Base-by-base conservation (phyloP, 2,113 vertebrate genomes). In the Strix uralensis region DNA sequence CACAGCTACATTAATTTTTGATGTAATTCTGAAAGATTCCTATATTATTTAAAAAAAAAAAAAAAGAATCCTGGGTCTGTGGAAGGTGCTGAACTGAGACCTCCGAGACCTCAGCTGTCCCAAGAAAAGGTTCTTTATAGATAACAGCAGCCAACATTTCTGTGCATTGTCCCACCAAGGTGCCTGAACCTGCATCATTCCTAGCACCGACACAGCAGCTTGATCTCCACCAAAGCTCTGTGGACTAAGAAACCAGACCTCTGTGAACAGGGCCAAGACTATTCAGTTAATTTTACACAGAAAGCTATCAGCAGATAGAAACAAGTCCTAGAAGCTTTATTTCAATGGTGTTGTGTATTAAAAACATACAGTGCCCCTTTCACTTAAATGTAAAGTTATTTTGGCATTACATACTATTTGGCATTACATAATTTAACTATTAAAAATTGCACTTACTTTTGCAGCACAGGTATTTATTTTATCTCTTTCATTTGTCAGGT, bases 401-500 rank as follows among this genome's bases (percentile, higher is more conserved):
- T 88, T 93, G 32, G 34, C 52, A 61, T 71, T 72, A 85, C 4
- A 7, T 36, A 62, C 40, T 42, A 42, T 81, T 88, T 93, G 32
- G 34, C 52, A 58, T 71, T 74, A 85, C 4, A 8, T 36, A 62
- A 42, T 30, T 57, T 49, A 58, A 26, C 18, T 69, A 52, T 46
- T 55, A 86, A 91, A 62, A 86, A 81, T 7, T 16, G 14, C 32
- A 23, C 49, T 72, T 72, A 36, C 58, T 79, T 89, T 49, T 86
- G 52, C 81, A 91, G 83, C 27, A 72, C 21, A 49, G 13, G 46
- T 57, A 87, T 96, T 92, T 91, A 77, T 92, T 96, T 95, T 67
- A 81, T 84, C 63, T 90, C 92, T 95, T 85, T 55, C 55, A 88
- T 90, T 96, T 95, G 73, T 92, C 63, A 36, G 54, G 57, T 72